phyloP scores from a whole-genome alignment of 2,113 vertebrate genomes.

The Thunnus thynnus region DNA sequence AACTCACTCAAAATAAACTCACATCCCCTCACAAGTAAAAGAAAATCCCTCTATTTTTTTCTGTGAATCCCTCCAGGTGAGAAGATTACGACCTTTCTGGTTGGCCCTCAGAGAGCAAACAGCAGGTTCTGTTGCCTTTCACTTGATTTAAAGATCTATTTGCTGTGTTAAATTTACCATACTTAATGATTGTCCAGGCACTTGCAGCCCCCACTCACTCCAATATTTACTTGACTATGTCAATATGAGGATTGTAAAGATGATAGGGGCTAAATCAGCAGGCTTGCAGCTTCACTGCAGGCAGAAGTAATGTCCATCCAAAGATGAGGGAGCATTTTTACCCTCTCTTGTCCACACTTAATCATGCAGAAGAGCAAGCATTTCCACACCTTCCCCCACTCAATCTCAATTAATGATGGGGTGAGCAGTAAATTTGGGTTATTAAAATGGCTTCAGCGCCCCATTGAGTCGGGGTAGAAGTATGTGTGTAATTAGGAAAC shows the following conservation, averaged over 20 bases:
- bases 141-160: slow-evolving; percentile 12
- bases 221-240: slow-evolving; percentile 31
- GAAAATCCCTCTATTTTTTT: background rate
- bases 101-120: slow-evolving; percentile 10
- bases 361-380: slow-evolving; percentile 27
- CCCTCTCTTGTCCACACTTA: slow-evolving; percentile 5
- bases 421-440: slow-evolving; percentile 58
- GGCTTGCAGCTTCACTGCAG: background rate
- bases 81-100: background rate
- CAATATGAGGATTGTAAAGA: slow-evolving; percentile 24
- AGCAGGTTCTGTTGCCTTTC: background rate
- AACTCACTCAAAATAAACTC: background rate
- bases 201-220: background rate
- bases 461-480: slow-evolving; percentile 45
- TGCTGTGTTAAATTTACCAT: slow-evolving; percentile 19
- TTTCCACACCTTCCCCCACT: slow-evolving; percentile 46
- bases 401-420: slow-evolving; percentile 59
- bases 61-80: slow-evolving; percentile 1
- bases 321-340: slow-evolving; percentile 26
- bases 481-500: slow-evolving; percentile 62
- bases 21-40: background rate
- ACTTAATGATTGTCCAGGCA: slow-evolving; percentile 4
- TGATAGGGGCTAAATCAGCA: slow-evolving; percentile 16
- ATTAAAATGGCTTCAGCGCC: slow-evolving; percentile 63
- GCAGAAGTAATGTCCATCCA: background rate